Evolutionary conservation across 2,113 vertebrate species (phyloP).

Genomic region (Damaliscus lunatus): DNA sequence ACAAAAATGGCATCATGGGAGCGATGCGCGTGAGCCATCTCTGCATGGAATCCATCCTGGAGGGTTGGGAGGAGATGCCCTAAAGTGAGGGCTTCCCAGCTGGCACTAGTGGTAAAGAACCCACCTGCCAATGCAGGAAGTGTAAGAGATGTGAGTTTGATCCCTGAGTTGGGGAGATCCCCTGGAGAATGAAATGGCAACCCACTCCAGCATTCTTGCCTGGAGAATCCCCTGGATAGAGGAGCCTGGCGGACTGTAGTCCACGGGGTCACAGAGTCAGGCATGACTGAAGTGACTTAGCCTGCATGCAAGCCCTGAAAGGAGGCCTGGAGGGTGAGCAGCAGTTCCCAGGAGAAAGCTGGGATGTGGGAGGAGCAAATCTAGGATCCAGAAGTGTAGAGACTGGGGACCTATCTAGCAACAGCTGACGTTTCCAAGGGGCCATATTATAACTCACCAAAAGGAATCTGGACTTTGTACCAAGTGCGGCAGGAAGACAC

Average conservation of each 20-base stretch:
- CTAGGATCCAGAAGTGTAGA: rapidly evolving
- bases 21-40: rapidly evolving
- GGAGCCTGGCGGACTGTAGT: not conserved
- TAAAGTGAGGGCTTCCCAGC: not conserved
- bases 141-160: not conserved
- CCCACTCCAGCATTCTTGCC: not conserved
- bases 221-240: not conserved
- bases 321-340: not conserved
- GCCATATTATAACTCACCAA: rapidly evolving
- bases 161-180: not conserved
- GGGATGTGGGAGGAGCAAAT: not conserved
- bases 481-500: not conserved
- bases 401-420: rapidly evolving
- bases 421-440: rapidly evolving
- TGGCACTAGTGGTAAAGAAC: not conserved
- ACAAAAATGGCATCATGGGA: not conserved
- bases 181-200: not conserved
- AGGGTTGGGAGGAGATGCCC: not conserved
- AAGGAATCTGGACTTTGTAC: not conserved
- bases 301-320: rapidly evolving
- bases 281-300: not conserved
- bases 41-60: rapidly evolving
- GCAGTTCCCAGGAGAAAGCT: not conserved
- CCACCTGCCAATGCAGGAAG: not conserved
- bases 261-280: not conserved